Percentiles rank a stretch among this genome's conserved stretches.
Evolutionary conservation across 2,797 vertebrate species (phyloP).

Genomic region (Pempheris klunzingeri): DNA sequence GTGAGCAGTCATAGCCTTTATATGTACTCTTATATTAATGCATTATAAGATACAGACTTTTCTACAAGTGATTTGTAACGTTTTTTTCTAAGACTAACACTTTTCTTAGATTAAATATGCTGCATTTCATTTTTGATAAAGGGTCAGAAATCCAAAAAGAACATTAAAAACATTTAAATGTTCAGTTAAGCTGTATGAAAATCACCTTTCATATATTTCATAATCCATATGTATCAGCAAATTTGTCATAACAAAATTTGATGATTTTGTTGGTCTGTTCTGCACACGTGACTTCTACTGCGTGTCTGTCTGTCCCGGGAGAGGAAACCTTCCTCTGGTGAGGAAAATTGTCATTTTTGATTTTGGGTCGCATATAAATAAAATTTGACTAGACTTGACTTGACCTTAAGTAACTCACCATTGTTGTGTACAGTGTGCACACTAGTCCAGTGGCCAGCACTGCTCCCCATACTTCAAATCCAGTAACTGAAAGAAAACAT

Average conservation of each 20-base stretch:
- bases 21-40: background rate
- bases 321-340: too few species aligned
- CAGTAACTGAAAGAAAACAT: constrained; percentile 86
- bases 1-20: background rate
- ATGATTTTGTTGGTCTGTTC: too few species aligned
- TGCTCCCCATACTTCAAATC: constrained; percentile 89
- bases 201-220: too few species aligned
- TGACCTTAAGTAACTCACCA: constrained; percentile 80
- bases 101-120: too few species aligned
- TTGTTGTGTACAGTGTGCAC: constrained; percentile 89
- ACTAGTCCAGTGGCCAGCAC: constrained; percentile 90
- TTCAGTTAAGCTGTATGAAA: background rate
- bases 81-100: background rate
- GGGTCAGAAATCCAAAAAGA: background rate
- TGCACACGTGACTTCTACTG: too few species aligned
- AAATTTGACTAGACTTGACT: too few species aligned
- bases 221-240: too few species aligned
- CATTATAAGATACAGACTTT: background rate
- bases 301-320: too few species aligned
- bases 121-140: too few species aligned
- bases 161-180: background rate
- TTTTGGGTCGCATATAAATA: too few species aligned
- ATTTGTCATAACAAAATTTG: too few species aligned
- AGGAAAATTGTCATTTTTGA: too few species aligned
- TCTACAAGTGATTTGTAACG: background rate